Base-by-base conservation (phyloP, 1,140 invertebrate species). In the Adoxophyes honmai region DNA sequence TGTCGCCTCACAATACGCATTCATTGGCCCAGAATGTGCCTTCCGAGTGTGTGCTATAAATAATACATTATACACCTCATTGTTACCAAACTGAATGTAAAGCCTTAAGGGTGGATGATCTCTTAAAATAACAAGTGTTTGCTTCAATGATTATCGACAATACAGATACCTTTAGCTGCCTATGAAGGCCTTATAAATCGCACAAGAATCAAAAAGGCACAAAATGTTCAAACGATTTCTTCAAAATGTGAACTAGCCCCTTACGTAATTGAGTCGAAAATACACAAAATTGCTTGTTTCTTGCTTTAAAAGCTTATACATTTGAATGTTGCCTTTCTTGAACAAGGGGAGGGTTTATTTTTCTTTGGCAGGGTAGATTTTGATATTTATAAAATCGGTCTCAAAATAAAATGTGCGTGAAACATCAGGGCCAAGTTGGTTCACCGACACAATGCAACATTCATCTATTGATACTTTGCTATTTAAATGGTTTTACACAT, bases 121-220 rank as follows among this genome's bases (percentile, higher is more conserved):
- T 86, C 83, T 88, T 88, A 86, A 88, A 88, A 88, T 88, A 88
- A 88, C 86, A 86, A 88, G 86, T 86, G 83, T 88, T 86, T 88
- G 86, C 86, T 86, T 86, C 83, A 86, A 79, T 86, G 86, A 88
- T 88, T 88, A 88, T 78, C 81, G 70, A 88, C 86, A 88, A 88
- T 88, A 71, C 77, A 61, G 62, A 72, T 75, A 86, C 81, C 79
- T 86, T 86, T 86, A 79, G 81, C 81, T 78, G 86, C 81, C 79
- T 72, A 82, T 79, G 68, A 86, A 86, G 86, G 81, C 78, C 81
- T 85, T 59, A 70, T 77, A 70, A 48, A 68, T 57, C 60, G 55
- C 56, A 59, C 57, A 66, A 56, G 48, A 57, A 38, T 16, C 28
- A 9, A 42, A 56, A 44, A 4, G 9, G 16, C 39, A 11, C n/a